Base-by-base conservation (phyloP, 2,888 invertebrate genomes). In the Gibbula magus region DNA sequence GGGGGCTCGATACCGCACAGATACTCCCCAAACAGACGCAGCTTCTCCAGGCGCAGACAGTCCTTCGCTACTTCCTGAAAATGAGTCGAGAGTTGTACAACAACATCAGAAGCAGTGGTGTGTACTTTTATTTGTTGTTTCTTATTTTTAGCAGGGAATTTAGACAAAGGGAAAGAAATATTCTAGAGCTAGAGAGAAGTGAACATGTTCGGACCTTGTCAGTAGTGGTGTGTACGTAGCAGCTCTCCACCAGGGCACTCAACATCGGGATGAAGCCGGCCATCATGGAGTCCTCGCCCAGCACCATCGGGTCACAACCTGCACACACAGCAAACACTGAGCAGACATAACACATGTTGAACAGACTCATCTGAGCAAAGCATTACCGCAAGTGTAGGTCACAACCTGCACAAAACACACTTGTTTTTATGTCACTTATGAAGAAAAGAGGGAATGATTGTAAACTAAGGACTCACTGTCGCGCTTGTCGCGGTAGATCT, bases 1-100 rank as follows among this genome's bases (percentile, higher is more conserved):
- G 97, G 96, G n/a, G 96, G 96, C 89, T 97, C 96, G 86, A 97
- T 95, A 22, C 97, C 97, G 91, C 97, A 97, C 79, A 97, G 95
- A 94, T 95, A 97, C 92, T 96, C 96, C 51, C 96, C 96, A 93
- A 97, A 97, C 94, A 96, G 96, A 75, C 96, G 94, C 84, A 97
- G 94, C 91, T 96, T 96, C 87, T 95, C 94, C 79, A 96, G 94
- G 84, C 97, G 94, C 80, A 96, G 93, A 85, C 95, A 95, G 92
- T 96, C 95, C 90, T 96, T 95, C 2, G 96, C 96, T 80, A 95
- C 93, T 92, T 96, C 96, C 95, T 95, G 79, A 8, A 83, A 45
- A 1, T 10, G 13, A 13, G 5, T 10, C 1, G 45, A 45, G 45
- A 45, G 4, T 45, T 45, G 45, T 45, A 45, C 45, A 45, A 13